Evolutionary conservation across 2,888 invertebrate species (phyloP), one percentile per base, ranked within the genome.

Genomic region (Mythimna ferrago): DNA sequence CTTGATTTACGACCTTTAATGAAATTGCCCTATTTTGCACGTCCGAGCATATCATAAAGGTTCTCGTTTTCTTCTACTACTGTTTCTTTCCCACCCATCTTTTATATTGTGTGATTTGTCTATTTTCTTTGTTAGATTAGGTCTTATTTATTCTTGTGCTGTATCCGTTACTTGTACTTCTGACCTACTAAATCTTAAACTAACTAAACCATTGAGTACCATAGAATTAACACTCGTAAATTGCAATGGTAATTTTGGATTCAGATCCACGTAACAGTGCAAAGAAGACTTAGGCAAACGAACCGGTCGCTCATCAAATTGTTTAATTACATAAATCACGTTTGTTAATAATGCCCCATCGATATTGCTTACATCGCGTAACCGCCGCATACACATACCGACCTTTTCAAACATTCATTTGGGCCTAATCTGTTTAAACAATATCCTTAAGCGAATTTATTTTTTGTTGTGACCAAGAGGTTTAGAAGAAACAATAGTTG

Each of bases 381-480:
- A 84, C 86, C 80, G 80, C 78, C 80, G 75, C 84, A 80, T 82
- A 76, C 74, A 80, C 66, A 82, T 82, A 81, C 71, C 73, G 87
- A 82, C 88, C 89, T 88, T 76, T 84, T 85, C 80, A 88, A 89
- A 89, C 87, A 89, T 83, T 86, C 26, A 82, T 82, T 86, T 86
- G 57, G 63, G 68, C 81, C 72, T 86, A 83, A 87, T 82, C 77
- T 80, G 82, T 74, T 87, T 82, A 78, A 80, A 81, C 86, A 83
- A 84, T 85, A 68, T 76, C 78, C 70, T 76, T 63, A 66, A 63
- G 79, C 71, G 63, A 80, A 83, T 85, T 80, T 84, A 83, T 83
- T 87, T 86, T 85, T 82, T 82, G 74, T 84, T 80, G 74, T 84
- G 79, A 84, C 81, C 69, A 81, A 73, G 35, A 65, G 53, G 71